Conservation (phyloP, 2,113 vertebrate genomes). For the Malurus elegans region DNA sequence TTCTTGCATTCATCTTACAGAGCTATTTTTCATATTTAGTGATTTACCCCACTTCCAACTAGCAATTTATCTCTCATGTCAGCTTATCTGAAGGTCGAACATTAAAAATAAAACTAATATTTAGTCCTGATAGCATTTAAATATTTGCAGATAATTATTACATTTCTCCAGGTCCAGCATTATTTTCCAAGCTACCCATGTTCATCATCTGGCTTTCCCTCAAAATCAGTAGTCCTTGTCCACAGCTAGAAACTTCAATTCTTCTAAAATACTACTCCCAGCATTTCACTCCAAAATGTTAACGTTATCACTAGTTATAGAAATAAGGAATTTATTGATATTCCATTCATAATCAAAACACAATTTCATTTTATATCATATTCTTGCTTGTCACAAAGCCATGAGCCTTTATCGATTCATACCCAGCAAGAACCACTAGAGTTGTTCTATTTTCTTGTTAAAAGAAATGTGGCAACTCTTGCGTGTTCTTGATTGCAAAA, state of each 20-base stretch:
- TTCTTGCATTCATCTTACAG: neutral
- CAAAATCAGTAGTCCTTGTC: neutral
- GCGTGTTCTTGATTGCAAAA: neutral
- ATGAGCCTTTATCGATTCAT: neutral
- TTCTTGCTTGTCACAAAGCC: neutral
- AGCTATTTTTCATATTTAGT: neutral
- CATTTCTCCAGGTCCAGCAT: neutral
- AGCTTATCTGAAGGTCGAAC: neutral
- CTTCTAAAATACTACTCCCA: neutral
- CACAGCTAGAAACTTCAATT: neutral
- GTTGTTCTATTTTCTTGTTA: neutral
- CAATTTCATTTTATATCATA: neutral
- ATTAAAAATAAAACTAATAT: neutral
- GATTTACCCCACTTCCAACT: neutral
- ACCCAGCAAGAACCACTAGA: neutral
- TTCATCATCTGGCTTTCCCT: neutral
- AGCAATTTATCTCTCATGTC: neutral
- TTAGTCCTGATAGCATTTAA: neutral
- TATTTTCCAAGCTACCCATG: neutral
- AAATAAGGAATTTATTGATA: neutral
- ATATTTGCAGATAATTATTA: neutral
- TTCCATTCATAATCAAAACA: neutral
- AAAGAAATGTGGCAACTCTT: neutral
- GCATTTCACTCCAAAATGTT: neutral
- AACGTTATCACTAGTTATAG: neutral